Percentiles rank a stretch among this genome's conserved stretches.
These are phyloP conservation scores for Drosophila fuyamai DNA, from an alignment of 1,140 invertebrate genomes.

Conservation along the genomic window DNA sequence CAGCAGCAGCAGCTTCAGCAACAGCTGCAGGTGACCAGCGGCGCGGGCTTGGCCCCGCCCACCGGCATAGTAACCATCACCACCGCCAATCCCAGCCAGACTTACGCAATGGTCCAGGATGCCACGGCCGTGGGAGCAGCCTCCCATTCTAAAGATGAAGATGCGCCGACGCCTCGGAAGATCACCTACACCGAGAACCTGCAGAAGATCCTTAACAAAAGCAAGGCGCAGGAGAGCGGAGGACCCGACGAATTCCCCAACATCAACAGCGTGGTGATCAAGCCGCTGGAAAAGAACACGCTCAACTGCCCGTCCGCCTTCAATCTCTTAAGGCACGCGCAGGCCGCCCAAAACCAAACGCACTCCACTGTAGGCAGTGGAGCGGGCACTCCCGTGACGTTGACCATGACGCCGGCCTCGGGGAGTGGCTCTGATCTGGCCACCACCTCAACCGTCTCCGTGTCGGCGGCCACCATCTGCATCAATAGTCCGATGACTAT, in stretches of 20 bases:
- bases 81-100: conserved; percentile 84
- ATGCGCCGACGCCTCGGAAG: neutral
- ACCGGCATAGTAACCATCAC: conserved; percentile 82
- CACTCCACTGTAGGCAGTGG: neutral
- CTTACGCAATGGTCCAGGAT: conserved; percentile 59
- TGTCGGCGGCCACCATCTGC: conserved; percentile 37
- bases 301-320: conserved; percentile 58
- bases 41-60: conserved; percentile 83
- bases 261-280: conserved; percentile 71
- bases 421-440: conserved; percentile 1
- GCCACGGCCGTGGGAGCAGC: conserved; percentile 2
- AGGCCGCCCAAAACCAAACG: conserved; percentile 9
- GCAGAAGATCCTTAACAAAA: conserved; percentile 70
- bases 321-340: conserved; percentile 59
- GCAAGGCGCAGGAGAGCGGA: conserved; percentile 49
- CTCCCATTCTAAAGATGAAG: neutral
- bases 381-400: neutral
- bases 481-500: conserved; percentile 30
- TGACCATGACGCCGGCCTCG: conserved; percentile 10
- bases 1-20: conserved; percentile 76
- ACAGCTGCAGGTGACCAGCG: conserved; percentile 85
- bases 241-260: conserved; percentile 47
- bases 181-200: conserved; percentile 61
- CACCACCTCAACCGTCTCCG: conserved; percentile 33
- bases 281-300: conserved; percentile 56